Base-by-base conservation (phyloP, 2,113 vertebrate genomes). In the Hippocampus guttulatus region DNA sequence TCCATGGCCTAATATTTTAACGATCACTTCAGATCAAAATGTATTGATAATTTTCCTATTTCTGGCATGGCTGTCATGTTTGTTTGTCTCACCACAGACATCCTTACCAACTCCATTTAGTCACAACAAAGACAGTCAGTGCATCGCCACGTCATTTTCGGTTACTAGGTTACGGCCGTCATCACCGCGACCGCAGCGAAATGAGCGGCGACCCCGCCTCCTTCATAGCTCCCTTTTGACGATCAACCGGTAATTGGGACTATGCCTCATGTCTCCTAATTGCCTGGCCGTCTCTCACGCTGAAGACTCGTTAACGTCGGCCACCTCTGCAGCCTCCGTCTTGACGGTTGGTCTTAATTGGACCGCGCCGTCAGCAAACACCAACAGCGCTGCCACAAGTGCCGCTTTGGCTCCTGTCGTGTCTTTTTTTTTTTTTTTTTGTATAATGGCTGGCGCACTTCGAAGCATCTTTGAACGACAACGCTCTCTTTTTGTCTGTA, bases 301-400 rank as follows among this genome's bases (percentile, higher is more conserved):
- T 20, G 27, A 33, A 14, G 58, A 33, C 27, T 61, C 27, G 15
- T 61, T 61, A 61, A 61, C 12, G 27, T 27, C 27, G 16, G 27
- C 27, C 27, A 23, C 27, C 58, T 33, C 58, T 3, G 58, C 23
- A 16, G 58, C 58, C 58, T 30, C 16, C 27, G 20, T 61, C 27
- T 61, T 61, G 25, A 61, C 27, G 58, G 27, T 20, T 20, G 58
- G 58, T 61, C 58, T 61, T 61, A 61, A 61, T 61, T 61, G 58
- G 58, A 33, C 16, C 15, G 1, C 27, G 58, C 12, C 27, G 15
- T 61, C 27, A 3, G 30, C 23, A 33, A 33, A 61, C 27, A 61
- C 20, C 58, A 33, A 61, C 58, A 61, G 27, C 58, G 30, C 58
- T 61, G 58, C 27, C 27, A 61, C 58, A 33, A 61, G 58, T 33